These are phyloP conservation scores for Caenorhabditis inopinata DNA, from an alignment of 1,140 invertebrate genomes.

Conservation along the genomic window DNA sequence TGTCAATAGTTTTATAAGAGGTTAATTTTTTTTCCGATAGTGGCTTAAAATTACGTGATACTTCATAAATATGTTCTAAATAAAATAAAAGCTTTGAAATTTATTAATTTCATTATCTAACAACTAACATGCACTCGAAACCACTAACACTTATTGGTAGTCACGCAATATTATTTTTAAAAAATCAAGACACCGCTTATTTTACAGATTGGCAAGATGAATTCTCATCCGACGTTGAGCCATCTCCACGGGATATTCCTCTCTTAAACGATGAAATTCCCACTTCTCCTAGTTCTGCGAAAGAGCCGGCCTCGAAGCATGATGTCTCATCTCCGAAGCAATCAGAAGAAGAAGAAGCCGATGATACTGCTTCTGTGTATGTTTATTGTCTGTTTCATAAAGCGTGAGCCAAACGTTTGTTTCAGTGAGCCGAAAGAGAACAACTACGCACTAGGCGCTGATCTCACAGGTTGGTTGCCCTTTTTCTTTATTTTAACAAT, in stretches of 20 bases:
- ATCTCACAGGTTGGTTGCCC: conserved; percentile 60
- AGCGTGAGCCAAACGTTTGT: too few relatives aligned
- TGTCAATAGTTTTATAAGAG: too few relatives aligned
- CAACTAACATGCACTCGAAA: conserved; percentile 12
- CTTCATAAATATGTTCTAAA: too few relatives aligned
- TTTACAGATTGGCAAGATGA: conserved; percentile 64
- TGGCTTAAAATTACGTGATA: too few relatives aligned
- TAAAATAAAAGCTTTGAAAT: too few relatives aligned
- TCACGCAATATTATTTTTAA: too few relatives aligned
- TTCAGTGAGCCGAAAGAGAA: conserved; percentile 47
- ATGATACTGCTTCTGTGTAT: neutral
- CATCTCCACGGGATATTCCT: conserved; percentile 53
- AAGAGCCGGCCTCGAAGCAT: conserved; percentile 32
- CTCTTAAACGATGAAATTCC: conserved; percentile 16
- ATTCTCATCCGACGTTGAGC: conserved; percentile 59
- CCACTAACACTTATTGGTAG: neutral
- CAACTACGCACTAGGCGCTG: conserved; percentile 52
- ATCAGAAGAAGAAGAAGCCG: conserved; percentile 42
- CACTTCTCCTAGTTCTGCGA: neutral
- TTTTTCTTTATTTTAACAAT: neutral
- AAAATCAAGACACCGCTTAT: neutral
- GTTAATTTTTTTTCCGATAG: neutral
- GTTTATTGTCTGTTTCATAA: neutral
- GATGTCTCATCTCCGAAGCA: conserved; percentile 23
- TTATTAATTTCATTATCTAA: too few relatives aligned